A percentile compares a stretch with the other conserved stretches of the same genome.
These are phyloP conservation scores for Petrolisthes manimaculis DNA, from an alignment of 2,888 invertebrate species.

Conservation along the genomic window DNA sequence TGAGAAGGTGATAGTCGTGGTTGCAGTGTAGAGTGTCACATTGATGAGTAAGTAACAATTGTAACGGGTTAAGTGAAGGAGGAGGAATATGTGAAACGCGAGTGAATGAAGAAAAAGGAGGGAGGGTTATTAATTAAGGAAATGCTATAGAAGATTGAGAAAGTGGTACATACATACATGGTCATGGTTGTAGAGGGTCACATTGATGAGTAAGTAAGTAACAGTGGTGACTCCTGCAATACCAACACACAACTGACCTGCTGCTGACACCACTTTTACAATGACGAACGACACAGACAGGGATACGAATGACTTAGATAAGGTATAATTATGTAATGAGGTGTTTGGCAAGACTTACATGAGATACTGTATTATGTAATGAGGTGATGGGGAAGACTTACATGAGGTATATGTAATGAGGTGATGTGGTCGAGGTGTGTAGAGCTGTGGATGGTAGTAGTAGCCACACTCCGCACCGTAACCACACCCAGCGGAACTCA, in stretches of 20 bases:
- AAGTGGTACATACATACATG: background rate
- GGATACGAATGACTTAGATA: too few relatives aligned
- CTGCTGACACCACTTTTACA: too few relatives aligned
- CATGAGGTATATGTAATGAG: background rate
- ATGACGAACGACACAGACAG: too few relatives aligned
- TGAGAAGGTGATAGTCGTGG: background rate
- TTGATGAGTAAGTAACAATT: background rate
- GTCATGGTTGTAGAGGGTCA: background rate
- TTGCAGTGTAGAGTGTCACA: background rate
- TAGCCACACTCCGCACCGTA: background rate
- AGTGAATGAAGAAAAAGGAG: background rate
- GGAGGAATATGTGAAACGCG: background rate
- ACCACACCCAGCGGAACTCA: slow-evolving; percentile 28
- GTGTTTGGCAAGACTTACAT: too few relatives aligned
- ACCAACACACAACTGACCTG: too few relatives aligned
- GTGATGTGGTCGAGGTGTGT: background rate
- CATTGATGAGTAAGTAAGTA: background rate
- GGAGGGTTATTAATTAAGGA: background rate
- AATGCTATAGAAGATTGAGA: background rate
- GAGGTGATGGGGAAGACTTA: background rate
- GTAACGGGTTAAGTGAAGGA: background rate
- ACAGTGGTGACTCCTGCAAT: background rate
- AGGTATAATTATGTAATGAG: too few relatives aligned
- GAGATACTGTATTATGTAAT: too few relatives aligned
- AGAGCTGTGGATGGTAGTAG: background rate